Base-by-base conservation (phyloP, 2,888 invertebrate genomes). In the Asteroscopus sphinx region DNA sequence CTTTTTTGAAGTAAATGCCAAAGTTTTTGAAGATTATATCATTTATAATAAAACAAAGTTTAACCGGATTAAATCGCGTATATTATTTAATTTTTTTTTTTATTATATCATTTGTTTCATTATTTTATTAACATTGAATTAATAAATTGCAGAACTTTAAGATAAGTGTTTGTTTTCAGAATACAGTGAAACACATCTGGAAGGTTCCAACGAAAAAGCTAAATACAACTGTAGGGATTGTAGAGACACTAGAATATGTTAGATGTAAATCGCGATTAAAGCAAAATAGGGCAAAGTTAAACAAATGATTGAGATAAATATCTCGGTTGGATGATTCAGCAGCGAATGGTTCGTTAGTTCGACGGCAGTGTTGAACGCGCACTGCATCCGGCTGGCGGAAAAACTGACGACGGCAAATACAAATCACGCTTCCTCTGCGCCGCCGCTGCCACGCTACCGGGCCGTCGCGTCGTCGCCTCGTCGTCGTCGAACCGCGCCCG, bases 301-400 rank as follows among this genome's bases (percentile, higher is more conserved):
- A 85, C 73, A 84, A 86, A 86, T 85, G 80, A 85, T 83, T 77
- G 82, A 72, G 76, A 85, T 88, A 88, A 84, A 90, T 86, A 88
- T 87, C 85, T 86, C 87, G 81, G 87, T 87, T 79, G 88, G 83
- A 79, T 86, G 87, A 79, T 69, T 81, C 74, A 78, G 73, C 68
- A 78, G 83, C 76, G 78, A 80, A 89, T 88, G 92, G 91, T 92
- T 92, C 92, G 92, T 93, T 92, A 92, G 88, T 81, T 87, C 85
- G 67, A 75, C 77, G 77, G 81, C 77, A 79, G 85, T 84, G 88
- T 83, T 80, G 82, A 82, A 82, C 82, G 78, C 77, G 80, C 83
- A 67, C 70, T 81, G 88, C 86, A 87, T 87, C 85, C 82, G 85
- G 78, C 68, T 73, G 75, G 78, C 82, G 85, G 87, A 89, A 91